Evolutionary conservation across 37 sponge, comb jelly and placozoan genomes (phyloP).

Genomic region (Agelas oroides): DNA sequence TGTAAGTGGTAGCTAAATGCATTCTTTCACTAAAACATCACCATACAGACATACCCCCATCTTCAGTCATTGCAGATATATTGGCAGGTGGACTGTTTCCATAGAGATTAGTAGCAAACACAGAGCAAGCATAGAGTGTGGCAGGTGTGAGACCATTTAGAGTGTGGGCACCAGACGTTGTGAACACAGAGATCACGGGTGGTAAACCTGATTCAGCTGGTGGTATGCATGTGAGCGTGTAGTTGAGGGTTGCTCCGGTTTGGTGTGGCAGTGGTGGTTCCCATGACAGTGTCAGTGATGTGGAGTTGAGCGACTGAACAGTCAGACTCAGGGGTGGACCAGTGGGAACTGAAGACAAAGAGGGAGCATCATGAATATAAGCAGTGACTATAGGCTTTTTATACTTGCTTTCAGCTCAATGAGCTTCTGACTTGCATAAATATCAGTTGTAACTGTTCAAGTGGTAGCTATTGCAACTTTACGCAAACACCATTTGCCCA

Average conservation of each 20-base stretch:
- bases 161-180: too few species aligned
- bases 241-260: constrained; percentile 14
- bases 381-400: too few species aligned
- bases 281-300: constrained; percentile 17
- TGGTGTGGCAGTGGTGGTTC: not conserved
- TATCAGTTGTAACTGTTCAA: too few species aligned
- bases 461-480: too few species aligned
- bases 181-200: not conserved
- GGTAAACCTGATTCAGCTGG: not conserved
- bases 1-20: too few species aligned
- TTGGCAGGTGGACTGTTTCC: constrained; percentile 30
- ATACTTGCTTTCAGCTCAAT: too few species aligned
- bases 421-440: too few species aligned
- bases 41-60: constrained; percentile 23
- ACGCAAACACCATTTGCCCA: too few species aligned
- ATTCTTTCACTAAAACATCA: too few species aligned
- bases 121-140: constrained; percentile 20
- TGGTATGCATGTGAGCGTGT: constrained; percentile 25
- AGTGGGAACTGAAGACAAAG: constrained; percentile 7
- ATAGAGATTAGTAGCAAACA: constrained; percentile 16
- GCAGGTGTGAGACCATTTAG: not conserved
- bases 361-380: too few species aligned
- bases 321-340: constrained; percentile 17
- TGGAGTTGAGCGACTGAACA: not conserved
- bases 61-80: constrained; percentile 2